Percentiles rank a stretch among this genome's conserved stretches.
phyloP scores from a whole-genome alignment of 2,113 vertebrate species.

The Trinectes maculatus region DNA sequence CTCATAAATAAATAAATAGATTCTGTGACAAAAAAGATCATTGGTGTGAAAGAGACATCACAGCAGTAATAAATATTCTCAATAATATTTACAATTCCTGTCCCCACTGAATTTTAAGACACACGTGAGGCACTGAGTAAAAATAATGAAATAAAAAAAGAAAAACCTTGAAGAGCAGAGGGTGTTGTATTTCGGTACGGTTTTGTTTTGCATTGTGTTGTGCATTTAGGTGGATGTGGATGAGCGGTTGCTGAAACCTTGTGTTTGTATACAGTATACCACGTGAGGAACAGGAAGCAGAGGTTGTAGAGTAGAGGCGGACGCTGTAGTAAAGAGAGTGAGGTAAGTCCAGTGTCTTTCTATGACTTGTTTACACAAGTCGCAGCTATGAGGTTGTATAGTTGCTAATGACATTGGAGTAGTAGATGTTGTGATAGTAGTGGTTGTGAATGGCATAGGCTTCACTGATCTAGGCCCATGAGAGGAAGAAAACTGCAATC shows the following conservation, averaged over 20 bases:
- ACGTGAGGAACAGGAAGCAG: slow-evolving; percentile 37
- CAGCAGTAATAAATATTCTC: slow-evolving; percentile 77
- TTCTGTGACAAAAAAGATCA: slow-evolving; percentile 69
- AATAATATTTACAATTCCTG: slow-evolving; percentile 76
- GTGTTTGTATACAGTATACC: slow-evolving; percentile 47
- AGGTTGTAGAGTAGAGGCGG: slow-evolving; percentile 49
- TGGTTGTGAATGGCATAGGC: slow-evolving; percentile 57
- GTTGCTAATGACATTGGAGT: slow-evolving; percentile 67
- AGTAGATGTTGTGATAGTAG: slow-evolving; percentile 47
- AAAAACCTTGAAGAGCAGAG: slow-evolving; percentile 76
- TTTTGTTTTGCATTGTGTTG: slow-evolving; percentile 79
- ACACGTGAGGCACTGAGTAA: slow-evolving; percentile 67
- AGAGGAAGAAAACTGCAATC: slow-evolving; percentile 36
- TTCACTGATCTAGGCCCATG: slow-evolving; percentile 77
- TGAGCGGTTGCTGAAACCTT: slow-evolving; percentile 35
- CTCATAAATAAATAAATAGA: slow-evolving; percentile 98
- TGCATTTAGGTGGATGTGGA: slow-evolving; percentile 84
- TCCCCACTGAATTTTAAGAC: slow-evolving; percentile 59
- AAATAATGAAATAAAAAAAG: background rate
- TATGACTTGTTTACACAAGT: slow-evolving; percentile 59
- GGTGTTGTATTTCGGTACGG: slow-evolving; percentile 57
- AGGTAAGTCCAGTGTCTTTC: slow-evolving; percentile 74
- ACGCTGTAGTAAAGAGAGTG: slow-evolving; percentile 54
- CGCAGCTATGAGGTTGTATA: slow-evolving; percentile 66
- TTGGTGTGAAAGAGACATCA: slow-evolving; percentile 44